phyloP scores from a whole-genome alignment of 2,888 invertebrate species.

The Temnothorax ravouxi region DNA sequence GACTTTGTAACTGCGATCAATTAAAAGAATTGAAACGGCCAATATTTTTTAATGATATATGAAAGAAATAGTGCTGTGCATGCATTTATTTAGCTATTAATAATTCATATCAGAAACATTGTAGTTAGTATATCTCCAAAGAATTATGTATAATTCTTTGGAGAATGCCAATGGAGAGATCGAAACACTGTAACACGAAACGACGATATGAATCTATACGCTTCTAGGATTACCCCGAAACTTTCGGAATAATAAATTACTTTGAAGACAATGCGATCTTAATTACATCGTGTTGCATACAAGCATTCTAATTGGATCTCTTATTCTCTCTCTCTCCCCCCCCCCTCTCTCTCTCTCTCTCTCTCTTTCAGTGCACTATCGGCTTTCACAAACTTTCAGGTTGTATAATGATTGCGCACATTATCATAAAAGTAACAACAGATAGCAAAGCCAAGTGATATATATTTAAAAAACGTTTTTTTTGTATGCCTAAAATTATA shows the following conservation, averaged over 20 bases:
- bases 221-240: constrained; percentile 24
- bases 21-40: constrained; percentile 5
- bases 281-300: constrained; percentile 30
- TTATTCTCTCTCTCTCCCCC: background rate
- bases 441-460: background rate
- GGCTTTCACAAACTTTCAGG: constrained; percentile 45
- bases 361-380: background rate
- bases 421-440: constrained; percentile 16
- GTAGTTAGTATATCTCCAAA: too few species aligned
- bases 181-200: constrained; percentile 9
- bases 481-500: background rate
- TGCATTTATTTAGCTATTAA: background rate
- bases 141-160: constrained; percentile 54
- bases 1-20: background rate
- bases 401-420: constrained; percentile 27
- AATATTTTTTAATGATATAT: background rate
- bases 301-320: constrained; percentile 17
- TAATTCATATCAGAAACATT: background rate
- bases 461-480: background rate
- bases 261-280: constrained; percentile 46
- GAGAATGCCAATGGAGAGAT: constrained; percentile 35
- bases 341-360: background rate
- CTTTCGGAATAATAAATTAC: constrained; percentile 51
- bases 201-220: constrained; percentile 24
- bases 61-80: background rate